phyloP scores from a whole-genome alignment of 2,113 vertebrate species.

The Uropsilus gracilis region DNA sequence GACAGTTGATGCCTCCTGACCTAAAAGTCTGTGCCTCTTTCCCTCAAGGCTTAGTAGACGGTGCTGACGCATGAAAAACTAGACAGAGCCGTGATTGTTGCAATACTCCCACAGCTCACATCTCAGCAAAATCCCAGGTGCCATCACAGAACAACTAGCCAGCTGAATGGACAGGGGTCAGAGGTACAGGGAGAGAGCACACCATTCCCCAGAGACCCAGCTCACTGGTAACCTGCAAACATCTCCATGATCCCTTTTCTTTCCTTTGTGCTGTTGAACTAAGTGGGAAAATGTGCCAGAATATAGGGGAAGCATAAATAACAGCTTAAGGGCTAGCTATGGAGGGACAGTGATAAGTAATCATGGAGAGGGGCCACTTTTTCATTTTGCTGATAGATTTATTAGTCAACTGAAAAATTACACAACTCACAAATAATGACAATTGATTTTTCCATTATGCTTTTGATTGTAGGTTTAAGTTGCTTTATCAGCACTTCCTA shows the following conservation, averaged over 20 bases:
- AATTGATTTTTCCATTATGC: constrained; percentile 55
- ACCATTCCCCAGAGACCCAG: fast-evolving
- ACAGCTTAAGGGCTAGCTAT: no score
- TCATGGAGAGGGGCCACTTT: not conserved
- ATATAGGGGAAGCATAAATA: fast-evolving
- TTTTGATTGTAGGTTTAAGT: constrained; percentile 13
- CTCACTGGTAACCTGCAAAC: not conserved
- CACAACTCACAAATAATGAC: constrained; percentile 38
- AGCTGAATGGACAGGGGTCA: not conserved
- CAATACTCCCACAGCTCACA: not conserved
- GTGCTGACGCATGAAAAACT: not conserved
- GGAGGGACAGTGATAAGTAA: fast-evolving
- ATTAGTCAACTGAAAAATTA: not conserved
- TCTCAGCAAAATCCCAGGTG: not conserved
- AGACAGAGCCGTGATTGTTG: not conserved
- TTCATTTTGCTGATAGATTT: not conserved
- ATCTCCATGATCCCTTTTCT: not conserved
- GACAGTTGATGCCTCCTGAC: constrained; percentile 26
- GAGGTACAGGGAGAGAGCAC: fast-evolving
- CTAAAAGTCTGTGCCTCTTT: not conserved
- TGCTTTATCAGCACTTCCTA: not conserved
- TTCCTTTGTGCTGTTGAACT: not conserved
- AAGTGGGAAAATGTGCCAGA: no score
- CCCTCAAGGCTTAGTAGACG: not conserved
- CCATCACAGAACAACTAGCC: not conserved